Evolutionary conservation across 2,113 vertebrate species (phyloP).

Genomic region (Rhagologus leucostigma): DNA sequence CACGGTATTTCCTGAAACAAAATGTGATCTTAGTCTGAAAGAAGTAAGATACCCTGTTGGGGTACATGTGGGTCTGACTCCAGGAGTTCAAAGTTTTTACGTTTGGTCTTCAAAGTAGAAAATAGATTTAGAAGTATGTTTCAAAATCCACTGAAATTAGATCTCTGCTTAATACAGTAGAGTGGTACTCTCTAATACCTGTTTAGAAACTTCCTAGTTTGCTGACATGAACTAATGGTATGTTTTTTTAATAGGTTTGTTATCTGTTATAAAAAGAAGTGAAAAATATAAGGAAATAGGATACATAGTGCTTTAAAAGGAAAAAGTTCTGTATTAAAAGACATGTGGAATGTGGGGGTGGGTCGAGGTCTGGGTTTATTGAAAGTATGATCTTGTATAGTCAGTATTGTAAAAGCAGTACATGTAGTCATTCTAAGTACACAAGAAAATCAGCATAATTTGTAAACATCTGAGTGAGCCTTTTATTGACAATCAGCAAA

Average conservation of each 20-base stretch:
- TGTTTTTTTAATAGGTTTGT: not conserved
- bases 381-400: not conserved
- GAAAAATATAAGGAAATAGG: not conserved
- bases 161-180: not conserved
- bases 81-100: not conserved
- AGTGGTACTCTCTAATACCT: not conserved
- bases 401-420: not conserved
- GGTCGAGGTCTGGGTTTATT: not conserved
- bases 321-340: not conserved
- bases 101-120: not conserved
- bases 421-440: not conserved
- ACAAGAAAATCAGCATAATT: not conserved
- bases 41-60: fast-evolving
- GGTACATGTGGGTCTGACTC: not conserved
- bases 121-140: not conserved
- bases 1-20: not conserved
- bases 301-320: not conserved
- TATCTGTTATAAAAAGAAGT: not conserved
- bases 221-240: not conserved
- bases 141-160: not conserved
- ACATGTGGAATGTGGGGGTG: fast-evolving
- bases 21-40: not conserved
- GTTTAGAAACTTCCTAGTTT: not conserved
- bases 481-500: not conserved
- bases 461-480: not conserved